These are phyloP conservation scores for Seriola dumerili DNA, from an alignment of 2,113 vertebrate species.

Conservation along the genomic window DNA sequence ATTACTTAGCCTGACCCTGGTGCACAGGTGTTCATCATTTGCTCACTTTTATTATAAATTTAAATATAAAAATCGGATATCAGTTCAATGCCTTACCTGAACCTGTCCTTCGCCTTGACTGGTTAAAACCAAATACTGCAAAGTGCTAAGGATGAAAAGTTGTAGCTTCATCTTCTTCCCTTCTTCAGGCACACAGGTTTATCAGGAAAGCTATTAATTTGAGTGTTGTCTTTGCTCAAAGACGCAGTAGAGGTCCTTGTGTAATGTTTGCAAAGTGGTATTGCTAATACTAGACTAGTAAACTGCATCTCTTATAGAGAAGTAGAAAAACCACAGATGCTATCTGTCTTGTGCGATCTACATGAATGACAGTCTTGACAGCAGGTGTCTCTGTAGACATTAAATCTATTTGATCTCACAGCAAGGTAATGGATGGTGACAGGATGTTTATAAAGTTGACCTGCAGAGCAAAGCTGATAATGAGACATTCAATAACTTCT, in stretches of 20 bases:
- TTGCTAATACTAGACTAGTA: not conserved
- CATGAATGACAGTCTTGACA: not conserved
- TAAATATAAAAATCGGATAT: not conserved
- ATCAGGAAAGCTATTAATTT: not conserved
- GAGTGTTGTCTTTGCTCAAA: not conserved
- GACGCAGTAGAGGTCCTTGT: not conserved
- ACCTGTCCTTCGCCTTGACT: conserved; percentile 1
- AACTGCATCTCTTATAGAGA: not conserved
- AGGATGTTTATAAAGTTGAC: not conserved
- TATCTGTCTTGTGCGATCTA: conserved; percentile 26
- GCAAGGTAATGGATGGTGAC: not conserved
- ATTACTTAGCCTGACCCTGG: no score
- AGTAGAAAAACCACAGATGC: conserved; percentile 30
- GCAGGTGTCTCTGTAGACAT: not conserved
- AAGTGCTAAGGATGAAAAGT: not conserved
- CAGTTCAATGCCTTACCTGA: not conserved
- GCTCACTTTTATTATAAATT: not conserved
- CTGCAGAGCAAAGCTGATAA: not conserved
- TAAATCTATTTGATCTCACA: not conserved
- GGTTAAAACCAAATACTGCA: conserved; percentile 13
- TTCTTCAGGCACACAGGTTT: not conserved
- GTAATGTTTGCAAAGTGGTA: not conserved
- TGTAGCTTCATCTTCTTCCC: conserved; percentile 43
- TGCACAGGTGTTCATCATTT: not conserved
- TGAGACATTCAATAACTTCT: not conserved